Conservation (phyloP, 2,797 vertebrate species). For the Vultur gryphus region DNA sequence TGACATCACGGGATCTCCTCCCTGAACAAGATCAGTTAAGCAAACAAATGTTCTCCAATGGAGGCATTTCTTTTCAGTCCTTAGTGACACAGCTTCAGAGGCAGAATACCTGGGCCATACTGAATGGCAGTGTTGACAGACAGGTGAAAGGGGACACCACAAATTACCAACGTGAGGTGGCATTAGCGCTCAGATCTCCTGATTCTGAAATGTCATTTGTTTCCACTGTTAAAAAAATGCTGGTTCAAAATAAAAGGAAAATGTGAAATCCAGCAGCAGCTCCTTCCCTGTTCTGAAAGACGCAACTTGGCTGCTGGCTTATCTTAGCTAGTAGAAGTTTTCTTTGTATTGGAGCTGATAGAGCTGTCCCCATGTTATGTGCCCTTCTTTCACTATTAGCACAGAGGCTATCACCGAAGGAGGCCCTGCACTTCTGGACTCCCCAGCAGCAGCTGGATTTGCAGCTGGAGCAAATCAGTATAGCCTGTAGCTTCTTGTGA, state of each 20-base stretch:
- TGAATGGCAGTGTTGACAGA: background rate
- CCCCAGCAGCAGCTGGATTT: background rate
- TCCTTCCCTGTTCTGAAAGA: background rate
- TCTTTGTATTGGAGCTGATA: background rate
- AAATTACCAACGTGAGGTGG: background rate
- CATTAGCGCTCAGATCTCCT: background rate
- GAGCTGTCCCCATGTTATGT: background rate
- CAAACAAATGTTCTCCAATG: background rate
- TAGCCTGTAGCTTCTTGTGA: background rate
- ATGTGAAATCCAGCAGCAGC: background rate
- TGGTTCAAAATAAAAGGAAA: background rate
- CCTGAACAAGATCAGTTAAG: background rate
- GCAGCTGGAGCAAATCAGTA: background rate
- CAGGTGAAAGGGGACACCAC: rapidly evolving
- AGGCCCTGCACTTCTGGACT: background rate
- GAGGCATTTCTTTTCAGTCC: background rate
- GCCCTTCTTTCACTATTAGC: background rate
- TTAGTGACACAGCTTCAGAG: background rate
- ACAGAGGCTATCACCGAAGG: background rate
- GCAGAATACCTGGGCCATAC: background rate
- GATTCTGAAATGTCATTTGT: background rate
- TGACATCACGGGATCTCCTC: background rate
- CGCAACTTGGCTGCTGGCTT: background rate
- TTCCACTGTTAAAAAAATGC: background rate
- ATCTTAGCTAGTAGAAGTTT: background rate